Base-by-base conservation (phyloP, 2,888 invertebrate genomes). In the Phanerotoma sp. region DNA sequence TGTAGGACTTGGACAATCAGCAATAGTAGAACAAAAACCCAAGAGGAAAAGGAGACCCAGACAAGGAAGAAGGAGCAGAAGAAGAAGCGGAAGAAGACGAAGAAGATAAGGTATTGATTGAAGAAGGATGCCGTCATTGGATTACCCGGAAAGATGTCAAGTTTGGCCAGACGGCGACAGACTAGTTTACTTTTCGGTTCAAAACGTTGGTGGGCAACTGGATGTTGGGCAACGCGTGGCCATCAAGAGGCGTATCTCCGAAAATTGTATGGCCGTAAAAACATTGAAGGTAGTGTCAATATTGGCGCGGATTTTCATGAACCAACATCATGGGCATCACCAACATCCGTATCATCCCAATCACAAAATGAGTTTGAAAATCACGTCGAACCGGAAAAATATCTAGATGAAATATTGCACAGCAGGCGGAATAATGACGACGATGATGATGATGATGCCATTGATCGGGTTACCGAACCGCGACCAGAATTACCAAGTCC, bases 161-260 rank as follows among this genome's bases (percentile, higher is more conserved):
- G 74, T 56, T 56, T 75, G 51, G 77, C 77, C 11, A 66, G 74
- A 54, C 67, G 77, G 44, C 65, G 68, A 35, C 75, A 76, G 42
- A 67, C 69, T 25, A 56, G 61, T 56, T 60, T 64, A 20, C 59
- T 75, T 20, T 67, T 75, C 46, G 77, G 77, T 30, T 76, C 77
- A 35, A 66, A 73, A 54, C 64, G 77, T 59, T 77, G 77, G 77
- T 77, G 77, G 76, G 70, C 70, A 30, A 74, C 75, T 25, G 74
- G 75, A 9, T 77, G 77, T 45, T 77, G 77, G 77, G 71, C 76
- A 11, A 74, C 75, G 32, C 68, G 75, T 11, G 68, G 73, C 47
- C 76, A 77, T 56, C 77, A 77, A 56, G 77, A 77, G 55, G 76
- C 77, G 6, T 75, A 76, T 44, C 66, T 76, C n/a, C 68, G 77